Conservation (phyloP, 2,113 vertebrate genomes). For the Oryzias javanicus region DNA sequence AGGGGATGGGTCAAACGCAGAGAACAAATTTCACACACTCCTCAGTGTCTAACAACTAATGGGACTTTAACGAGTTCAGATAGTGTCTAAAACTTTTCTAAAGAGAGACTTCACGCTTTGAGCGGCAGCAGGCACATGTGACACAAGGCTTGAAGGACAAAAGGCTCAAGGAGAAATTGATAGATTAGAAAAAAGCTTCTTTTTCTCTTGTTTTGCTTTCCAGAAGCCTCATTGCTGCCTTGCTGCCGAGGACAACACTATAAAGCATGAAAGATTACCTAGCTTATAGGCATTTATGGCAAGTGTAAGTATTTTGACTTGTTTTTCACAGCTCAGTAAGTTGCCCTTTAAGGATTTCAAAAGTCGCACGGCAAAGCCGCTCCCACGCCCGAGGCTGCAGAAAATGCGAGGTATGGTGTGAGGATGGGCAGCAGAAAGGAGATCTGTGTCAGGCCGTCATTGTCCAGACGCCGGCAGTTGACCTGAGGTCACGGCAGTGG, state of each 20-base stretch:
- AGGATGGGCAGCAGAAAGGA: constrained; percentile 27
- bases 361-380: constrained; percentile 43
- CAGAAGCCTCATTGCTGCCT: constrained; percentile 50
- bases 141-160: constrained; percentile 64
- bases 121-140: constrained; percentile 19
- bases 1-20: too few species aligned
- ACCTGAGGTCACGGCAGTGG: constrained; percentile 26
- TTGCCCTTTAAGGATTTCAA: constrained; percentile 69
- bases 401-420: constrained; percentile 42
- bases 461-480: constrained; percentile 35
- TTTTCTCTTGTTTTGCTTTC: constrained; percentile 73
- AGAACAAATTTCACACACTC: too few species aligned
- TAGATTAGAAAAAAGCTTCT: constrained; percentile 70
- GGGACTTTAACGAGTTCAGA: constrained; percentile 43
- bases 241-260: constrained; percentile 62
- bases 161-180: constrained; percentile 63
- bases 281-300: constrained; percentile 69
- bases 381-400: constrained; percentile 38
- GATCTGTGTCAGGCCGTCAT: constrained; percentile 43
- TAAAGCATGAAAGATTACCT: constrained; percentile 70
- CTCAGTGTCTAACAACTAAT: constrained; percentile 8
- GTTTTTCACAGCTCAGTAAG: constrained; percentile 68
- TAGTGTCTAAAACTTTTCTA: constrained; percentile 30
- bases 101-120: constrained; percentile 37
- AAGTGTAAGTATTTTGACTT: constrained; percentile 68